phyloP scores from a whole-genome alignment of 2,888 invertebrate genomes.

The Stenoptilia bipunctidactyla region DNA sequence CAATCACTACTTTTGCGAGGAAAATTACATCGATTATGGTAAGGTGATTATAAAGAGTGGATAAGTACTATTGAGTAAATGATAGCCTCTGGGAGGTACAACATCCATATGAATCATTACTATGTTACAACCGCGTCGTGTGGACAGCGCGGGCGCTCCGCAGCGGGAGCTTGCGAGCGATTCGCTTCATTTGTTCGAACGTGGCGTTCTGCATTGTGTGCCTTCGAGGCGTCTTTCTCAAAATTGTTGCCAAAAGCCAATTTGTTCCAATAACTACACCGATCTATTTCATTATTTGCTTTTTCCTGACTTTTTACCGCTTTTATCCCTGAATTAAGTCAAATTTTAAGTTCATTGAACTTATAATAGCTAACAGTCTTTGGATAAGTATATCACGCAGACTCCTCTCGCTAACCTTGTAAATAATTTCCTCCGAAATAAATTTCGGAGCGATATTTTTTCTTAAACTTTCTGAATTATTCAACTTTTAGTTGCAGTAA shows the following conservation, averaged over 20 bases:
- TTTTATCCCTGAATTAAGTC: slow-evolving; percentile 55
- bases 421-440: slow-evolving; percentile 69
- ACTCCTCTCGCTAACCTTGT: slow-evolving; percentile 50
- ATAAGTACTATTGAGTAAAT: slow-evolving; percentile 62
- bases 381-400: slow-evolving; percentile 68
- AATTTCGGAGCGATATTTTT: slow-evolving; percentile 56
- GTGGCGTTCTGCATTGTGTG: neutral
- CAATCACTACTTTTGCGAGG: slow-evolving; percentile 60
- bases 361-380: slow-evolving; percentile 67
- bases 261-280: slow-evolving; percentile 41
- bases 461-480: slow-evolving; percentile 35
- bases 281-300: slow-evolving; percentile 39
- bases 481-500: slow-evolving; percentile 37
- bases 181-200: neutral
- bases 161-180: slow-evolving; percentile 8
- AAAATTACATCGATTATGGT: slow-evolving; percentile 56
- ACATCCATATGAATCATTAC: slow-evolving; percentile 45
- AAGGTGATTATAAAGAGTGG: slow-evolving; percentile 58
- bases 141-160: slow-evolving; percentile 16
- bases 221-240: neutral
- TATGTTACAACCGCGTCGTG: slow-evolving; percentile 25
- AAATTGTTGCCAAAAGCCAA: slow-evolving; percentile 42
- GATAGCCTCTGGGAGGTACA: slow-evolving; percentile 48
- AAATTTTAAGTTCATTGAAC: slow-evolving; percentile 57
- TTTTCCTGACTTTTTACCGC: slow-evolving; percentile 51